phyloP scores from a whole-genome alignment of 2,888 invertebrate genomes.

The Cerastis leucographa region DNA sequence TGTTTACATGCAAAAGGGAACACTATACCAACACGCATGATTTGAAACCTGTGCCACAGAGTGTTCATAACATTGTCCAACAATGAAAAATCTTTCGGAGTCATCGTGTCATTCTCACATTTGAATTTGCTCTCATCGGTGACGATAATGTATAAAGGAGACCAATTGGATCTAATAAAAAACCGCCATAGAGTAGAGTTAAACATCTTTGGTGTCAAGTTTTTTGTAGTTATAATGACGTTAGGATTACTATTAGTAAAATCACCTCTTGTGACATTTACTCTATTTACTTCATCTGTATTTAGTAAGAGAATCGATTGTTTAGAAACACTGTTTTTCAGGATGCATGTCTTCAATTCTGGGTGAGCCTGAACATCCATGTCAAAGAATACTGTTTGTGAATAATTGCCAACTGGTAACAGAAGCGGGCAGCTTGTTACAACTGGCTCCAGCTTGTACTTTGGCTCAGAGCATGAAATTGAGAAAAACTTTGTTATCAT shows the following conservation, averaged over 20 bases:
- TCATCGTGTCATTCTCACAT: slow-evolving; percentile 69
- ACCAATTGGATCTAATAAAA: slow-evolving; percentile 63
- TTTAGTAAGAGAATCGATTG: slow-evolving; percentile 36
- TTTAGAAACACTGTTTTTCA: slow-evolving; percentile 20
- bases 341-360: slow-evolving; percentile 39
- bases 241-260: slow-evolving; percentile 49
- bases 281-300: background rate
- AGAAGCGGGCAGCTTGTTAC: slow-evolving; percentile 23
- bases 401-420: slow-evolving; percentile 25
- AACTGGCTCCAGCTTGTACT: slow-evolving; percentile 10
- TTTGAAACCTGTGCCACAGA: slow-evolving; percentile 73
- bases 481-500: background rate
- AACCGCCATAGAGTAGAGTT: slow-evolving; percentile 36
- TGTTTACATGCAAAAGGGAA: slow-evolving; percentile 74
- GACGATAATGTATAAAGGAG: slow-evolving; percentile 69
- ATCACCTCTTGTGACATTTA: background rate
- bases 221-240: slow-evolving; percentile 62
- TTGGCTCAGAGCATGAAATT: slow-evolving; percentile 6
- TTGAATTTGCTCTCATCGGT: slow-evolving; percentile 61
- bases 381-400: slow-evolving; percentile 44
- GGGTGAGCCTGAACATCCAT: background rate
- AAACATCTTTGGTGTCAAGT: slow-evolving; percentile 56
- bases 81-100: slow-evolving; percentile 43
- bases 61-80: slow-evolving; percentile 71
- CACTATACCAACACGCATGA: slow-evolving; percentile 65